Conservation (phyloP, 1,140 invertebrate genomes). For the Anastrepha obliqua region DNA sequence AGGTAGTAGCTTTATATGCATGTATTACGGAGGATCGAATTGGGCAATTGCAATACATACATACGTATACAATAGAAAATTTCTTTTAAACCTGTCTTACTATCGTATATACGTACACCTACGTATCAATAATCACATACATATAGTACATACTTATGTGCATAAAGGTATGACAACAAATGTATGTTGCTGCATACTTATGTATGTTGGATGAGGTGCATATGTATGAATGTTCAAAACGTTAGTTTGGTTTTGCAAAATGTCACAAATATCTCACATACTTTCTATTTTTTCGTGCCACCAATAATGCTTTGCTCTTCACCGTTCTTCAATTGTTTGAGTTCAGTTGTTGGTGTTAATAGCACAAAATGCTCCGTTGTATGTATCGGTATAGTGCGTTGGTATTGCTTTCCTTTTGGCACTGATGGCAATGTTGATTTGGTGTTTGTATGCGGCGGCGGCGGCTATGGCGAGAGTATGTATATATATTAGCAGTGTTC, state of each 20-base stretch:
- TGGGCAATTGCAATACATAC: neutral
- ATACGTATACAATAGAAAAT: neutral
- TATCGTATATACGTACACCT: neutral
- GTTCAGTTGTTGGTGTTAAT: conserved; percentile 9
- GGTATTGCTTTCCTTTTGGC: neutral
- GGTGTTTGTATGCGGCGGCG: conserved; percentile 12
- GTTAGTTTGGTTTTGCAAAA: conserved; percentile 7
- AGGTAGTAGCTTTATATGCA: neutral
- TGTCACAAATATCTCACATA: conserved; percentile 43
- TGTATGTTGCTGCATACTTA: neutral
- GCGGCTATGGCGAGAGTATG: neutral
- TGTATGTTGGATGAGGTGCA: too few relatives aligned
- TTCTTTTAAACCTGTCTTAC: conserved; percentile 24
- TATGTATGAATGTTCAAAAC: neutral
- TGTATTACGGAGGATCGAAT: neutral
- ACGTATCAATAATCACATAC: neutral
- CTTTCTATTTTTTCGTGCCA: conserved; percentile 31
- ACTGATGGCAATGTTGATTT: neutral
- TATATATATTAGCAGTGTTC: neutral
- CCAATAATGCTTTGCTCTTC: conserved; percentile 28
- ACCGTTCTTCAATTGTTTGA: conserved; percentile 39
- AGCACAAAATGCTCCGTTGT: conserved; percentile 13
- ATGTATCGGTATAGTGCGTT: neutral
- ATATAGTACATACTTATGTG: neutral
- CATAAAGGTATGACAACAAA: neutral